Percentiles rank a stretch among this genome's conserved stretches.
Conservation (phyloP, 1,140 invertebrate species). For the Gryllus bimaculatus region DNA sequence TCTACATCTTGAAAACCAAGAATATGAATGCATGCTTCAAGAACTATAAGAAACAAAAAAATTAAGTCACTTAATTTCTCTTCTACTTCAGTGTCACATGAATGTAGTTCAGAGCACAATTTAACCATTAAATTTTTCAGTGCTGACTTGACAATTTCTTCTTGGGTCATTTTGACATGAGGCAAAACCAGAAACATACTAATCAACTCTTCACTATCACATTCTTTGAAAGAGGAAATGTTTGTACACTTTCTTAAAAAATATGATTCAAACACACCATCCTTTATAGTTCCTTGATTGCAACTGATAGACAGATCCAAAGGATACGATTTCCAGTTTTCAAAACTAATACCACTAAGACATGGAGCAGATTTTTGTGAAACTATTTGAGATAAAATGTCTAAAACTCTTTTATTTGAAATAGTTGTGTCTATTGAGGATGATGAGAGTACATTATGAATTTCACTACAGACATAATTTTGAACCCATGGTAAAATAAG, state of each 20-base stretch:
- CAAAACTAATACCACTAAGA: constrained; percentile 44
- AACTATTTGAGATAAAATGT: constrained; percentile 52
- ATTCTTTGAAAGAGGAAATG: no score
- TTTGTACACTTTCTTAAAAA: no score
- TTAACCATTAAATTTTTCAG: background rate
- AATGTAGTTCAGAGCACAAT: background rate
- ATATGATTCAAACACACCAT: background rate
- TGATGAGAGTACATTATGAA: background rate
- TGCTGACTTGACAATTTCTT: constrained; percentile 23
- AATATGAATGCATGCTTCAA: background rate
- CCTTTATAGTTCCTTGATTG: no score
- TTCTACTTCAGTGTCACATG: background rate
- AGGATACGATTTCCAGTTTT: constrained; percentile 53
- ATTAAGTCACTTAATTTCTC: background rate
- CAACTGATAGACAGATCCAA: constrained; percentile 43
- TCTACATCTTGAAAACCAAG: background rate
- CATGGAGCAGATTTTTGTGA: constrained; percentile 51
- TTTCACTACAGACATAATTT: constrained; percentile 41
- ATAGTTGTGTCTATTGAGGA: constrained; percentile 28
- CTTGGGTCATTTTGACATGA: constrained; percentile 28
- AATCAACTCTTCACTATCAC: constrained; percentile 27
- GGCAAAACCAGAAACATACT: constrained; percentile 32
- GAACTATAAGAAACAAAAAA: background rate
- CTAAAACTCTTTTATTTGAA: constrained; percentile 36
- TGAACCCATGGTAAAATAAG: constrained; percentile 60